phyloP scores from a whole-genome alignment of 2,888 invertebrate species.

The Epinotia ramella region DNA sequence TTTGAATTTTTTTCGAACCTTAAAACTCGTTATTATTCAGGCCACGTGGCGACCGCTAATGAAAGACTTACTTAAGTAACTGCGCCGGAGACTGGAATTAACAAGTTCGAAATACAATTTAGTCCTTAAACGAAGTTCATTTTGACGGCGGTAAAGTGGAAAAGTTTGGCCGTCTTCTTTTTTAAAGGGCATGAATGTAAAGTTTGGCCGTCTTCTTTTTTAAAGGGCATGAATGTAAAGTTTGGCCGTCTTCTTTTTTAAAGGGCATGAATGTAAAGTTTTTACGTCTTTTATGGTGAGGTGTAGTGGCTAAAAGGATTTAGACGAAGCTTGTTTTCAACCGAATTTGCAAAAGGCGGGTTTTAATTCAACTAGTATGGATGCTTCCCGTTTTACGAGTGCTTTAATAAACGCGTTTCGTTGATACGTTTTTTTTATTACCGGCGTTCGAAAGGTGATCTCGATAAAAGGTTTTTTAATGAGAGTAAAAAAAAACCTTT shows the following conservation, averaged over 20 bases:
- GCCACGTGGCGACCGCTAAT: constrained; percentile 81
- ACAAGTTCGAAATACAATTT: constrained; percentile 83
- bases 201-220: constrained; percentile 71
- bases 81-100: constrained; percentile 77
- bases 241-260: constrained; percentile 69
- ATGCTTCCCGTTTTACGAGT: constrained; percentile 35
- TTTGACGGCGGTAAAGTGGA: constrained; percentile 79
- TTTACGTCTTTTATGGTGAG: constrained; percentile 68
- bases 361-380: constrained; percentile 41
- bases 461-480: constrained; percentile 45
- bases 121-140: constrained; percentile 78
- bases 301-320: constrained; percentile 64
- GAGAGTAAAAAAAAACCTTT: constrained; percentile 13
- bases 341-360: constrained; percentile 33
- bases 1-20: constrained; percentile 69
- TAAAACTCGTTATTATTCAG: constrained; percentile 74
- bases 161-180: constrained; percentile 73
- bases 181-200: too few relatives aligned
- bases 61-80: constrained; percentile 82
- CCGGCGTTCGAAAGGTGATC: constrained; percentile 40
- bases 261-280: constrained; percentile 69
- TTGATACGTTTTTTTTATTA: constrained; percentile 39
- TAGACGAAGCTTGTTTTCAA: constrained; percentile 49
- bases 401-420: constrained; percentile 43
- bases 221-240: too few relatives aligned